phyloP scores from a whole-genome alignment of 2,113 vertebrate genomes.

The Chelonoidis abingdonii region DNA sequence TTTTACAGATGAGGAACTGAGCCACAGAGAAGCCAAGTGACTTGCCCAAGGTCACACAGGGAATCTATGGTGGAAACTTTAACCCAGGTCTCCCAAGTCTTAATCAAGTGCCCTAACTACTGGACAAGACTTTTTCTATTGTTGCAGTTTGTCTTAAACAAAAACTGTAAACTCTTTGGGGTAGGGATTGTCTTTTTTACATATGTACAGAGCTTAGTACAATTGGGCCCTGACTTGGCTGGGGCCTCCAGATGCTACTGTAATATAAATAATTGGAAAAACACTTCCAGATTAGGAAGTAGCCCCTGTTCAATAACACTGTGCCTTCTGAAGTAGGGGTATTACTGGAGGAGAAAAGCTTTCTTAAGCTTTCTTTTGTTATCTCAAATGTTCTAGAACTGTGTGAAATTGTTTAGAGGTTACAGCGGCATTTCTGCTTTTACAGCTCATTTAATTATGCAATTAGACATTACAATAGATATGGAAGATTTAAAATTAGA shows the following conservation, averaged over 20 bases:
- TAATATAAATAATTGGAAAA: slow-evolving; percentile 73
- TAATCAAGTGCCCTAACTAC: no score
- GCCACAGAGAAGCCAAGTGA: not conserved
- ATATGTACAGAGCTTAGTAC: not conserved
- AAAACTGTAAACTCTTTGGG: not conserved
- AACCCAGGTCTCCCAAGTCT: not conserved
- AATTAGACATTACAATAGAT: slow-evolving; percentile 81
- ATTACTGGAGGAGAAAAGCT: slow-evolving; percentile 73
- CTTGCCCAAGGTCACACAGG: not conserved
- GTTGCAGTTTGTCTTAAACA: slow-evolving; percentile 7
- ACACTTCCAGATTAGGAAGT: slow-evolving; percentile 77
- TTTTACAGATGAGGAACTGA: not conserved
- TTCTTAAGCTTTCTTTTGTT: slow-evolving; percentile 64
- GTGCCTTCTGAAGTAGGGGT: slow-evolving; percentile 69
- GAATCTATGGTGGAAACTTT: not conserved
- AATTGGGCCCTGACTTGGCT: slow-evolving; percentile 64
- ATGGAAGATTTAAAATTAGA: slow-evolving; percentile 83
- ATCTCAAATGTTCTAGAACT: slow-evolving; percentile 75
- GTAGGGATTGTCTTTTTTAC: not conserved
- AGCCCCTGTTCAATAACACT: slow-evolving; percentile 76
- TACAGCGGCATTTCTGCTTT: slow-evolving; percentile 65
- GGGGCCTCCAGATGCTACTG: slow-evolving; percentile 58
- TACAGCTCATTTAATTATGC: slow-evolving; percentile 81
- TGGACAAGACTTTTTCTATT: not conserved
- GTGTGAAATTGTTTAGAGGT: slow-evolving; percentile 73